A percentile compares a stretch with the other conserved stretches of the same genome.
phyloP scores from a whole-genome alignment of 2,113 vertebrate species.

The Plectropomus leopardus region DNA sequence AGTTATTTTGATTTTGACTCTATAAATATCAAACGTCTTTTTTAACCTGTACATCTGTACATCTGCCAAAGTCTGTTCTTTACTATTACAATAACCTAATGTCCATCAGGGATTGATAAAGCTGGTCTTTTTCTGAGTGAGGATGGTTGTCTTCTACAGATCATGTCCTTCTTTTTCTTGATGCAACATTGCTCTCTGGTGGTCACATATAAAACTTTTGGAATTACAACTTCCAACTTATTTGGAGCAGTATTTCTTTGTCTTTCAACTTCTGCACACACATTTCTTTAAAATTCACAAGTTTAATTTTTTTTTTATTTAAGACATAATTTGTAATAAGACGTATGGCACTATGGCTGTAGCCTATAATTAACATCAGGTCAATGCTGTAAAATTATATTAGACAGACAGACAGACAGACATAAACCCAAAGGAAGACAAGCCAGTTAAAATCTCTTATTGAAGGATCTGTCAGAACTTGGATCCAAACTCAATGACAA shows the following conservation, averaged over 20 bases:
- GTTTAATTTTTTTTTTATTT: neutral
- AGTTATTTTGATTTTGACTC: neutral
- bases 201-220: constrained; percentile 19
- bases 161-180: neutral
- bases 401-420: neutral
- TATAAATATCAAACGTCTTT: neutral
- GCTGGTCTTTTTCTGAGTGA: neutral
- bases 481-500: neutral
- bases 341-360: neutral
- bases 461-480: neutral
- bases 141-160: neutral
- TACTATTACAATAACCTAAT: neutral
- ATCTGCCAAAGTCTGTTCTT: neutral
- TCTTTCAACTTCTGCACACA: neutral
- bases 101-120: neutral
- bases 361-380: neutral
- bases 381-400: neutral
- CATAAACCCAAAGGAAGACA: neutral
- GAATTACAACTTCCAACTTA: neutral
- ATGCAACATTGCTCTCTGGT: constrained; percentile 56
- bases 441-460: neutral
- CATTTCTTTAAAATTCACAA: neutral
- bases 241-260: neutral
- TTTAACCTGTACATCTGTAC: neutral
- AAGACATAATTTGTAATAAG: neutral